Evolutionary conservation across 1,140 invertebrate genomes (phyloP).

Genomic region (Aethina tumida): DNA sequence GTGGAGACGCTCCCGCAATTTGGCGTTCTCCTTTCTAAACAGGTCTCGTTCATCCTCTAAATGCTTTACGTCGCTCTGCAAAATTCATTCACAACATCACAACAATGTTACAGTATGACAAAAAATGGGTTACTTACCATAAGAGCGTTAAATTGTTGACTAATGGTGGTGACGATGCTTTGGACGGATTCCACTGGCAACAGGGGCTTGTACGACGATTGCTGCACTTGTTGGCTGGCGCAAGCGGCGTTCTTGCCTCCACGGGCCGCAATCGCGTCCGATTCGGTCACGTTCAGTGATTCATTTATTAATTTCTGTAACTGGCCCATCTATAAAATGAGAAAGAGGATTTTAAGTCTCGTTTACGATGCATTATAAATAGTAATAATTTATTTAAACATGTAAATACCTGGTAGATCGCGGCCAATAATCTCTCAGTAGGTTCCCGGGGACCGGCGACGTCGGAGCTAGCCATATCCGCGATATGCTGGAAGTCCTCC

Average conservation of each 20-base stretch:
- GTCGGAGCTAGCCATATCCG: constrained; percentile 49
- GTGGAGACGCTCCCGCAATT: constrained; percentile 61
- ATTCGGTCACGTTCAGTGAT: constrained; percentile 39
- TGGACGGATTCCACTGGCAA: constrained; percentile 43
- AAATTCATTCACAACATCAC: neutral
- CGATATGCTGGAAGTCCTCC: constrained; percentile 56
- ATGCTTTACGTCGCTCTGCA: constrained; percentile 60
- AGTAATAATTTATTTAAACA: constrained; percentile 6
- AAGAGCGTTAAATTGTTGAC: constrained; percentile 46
- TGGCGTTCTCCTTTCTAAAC: constrained; percentile 58
- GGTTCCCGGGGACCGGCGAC: constrained; percentile 46
- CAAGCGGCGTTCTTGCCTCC: constrained; percentile 26
- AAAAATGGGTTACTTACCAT: no score
- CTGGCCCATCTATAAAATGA: constrained; percentile 35
- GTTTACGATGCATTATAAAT: constrained; percentile 5
- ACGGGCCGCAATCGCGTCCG: constrained; percentile 35
- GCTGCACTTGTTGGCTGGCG: constrained; percentile 25
- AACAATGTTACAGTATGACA: constrained; percentile 8
- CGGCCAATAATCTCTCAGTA: constrained; percentile 57
- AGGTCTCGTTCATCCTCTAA: constrained; percentile 66
- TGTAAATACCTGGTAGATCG: constrained; percentile 47
- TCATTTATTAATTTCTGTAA: constrained; percentile 41
- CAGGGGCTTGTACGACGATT: constrained; percentile 36
- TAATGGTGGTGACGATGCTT: constrained; percentile 42
- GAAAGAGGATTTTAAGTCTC: constrained; percentile 2